Conservation (phyloP, 2,888 invertebrate genomes). For the Cryptocephalus moraei region DNA sequence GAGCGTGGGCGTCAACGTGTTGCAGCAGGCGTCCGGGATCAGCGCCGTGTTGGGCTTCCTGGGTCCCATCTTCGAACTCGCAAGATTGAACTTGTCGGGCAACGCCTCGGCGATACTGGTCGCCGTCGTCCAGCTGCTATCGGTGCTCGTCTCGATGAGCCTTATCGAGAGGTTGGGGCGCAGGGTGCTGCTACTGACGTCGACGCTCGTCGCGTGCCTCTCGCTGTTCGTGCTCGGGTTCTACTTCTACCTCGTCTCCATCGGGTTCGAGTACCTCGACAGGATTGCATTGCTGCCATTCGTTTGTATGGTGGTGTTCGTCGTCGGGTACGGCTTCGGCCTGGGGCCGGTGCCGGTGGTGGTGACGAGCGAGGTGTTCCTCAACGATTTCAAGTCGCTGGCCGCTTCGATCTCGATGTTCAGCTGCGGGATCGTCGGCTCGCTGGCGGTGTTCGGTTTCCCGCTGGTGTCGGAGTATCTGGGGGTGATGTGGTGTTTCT, state of each 20-base stretch:
- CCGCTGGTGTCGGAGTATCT: not conserved
- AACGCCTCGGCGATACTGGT: not conserved
- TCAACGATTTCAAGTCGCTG: conserved; percentile 54
- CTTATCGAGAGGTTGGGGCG: conserved; percentile 6
- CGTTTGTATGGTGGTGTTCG: conserved; percentile 56
- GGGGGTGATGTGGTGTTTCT: not conserved
- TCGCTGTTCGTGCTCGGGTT: conserved; percentile 2
- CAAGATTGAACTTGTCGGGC: not conserved
- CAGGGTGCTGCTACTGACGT: conserved; percentile 2
- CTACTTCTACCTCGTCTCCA: conserved; percentile 4
- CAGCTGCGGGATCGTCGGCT: not conserved
- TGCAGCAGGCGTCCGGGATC: not conserved
- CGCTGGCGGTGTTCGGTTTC: not conserved
- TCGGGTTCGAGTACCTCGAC: not conserved
- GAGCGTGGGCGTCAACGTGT: not conserved
- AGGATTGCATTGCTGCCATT: conserved; percentile 58
- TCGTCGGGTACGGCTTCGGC: conserved; percentile 56
- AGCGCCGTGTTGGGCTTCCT: not conserved
- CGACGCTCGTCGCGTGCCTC: not conserved
- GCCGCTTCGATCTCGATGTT: conserved; percentile 35
- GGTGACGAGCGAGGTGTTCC: conserved; percentile 71
- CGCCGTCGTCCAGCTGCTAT: conserved; percentile 1
- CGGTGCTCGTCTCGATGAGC: not conserved
- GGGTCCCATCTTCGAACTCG: not conserved
- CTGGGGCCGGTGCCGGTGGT: conserved; percentile 73